Evolutionary conservation across 2,113 vertebrate genomes (phyloP), one percentile per base, ranked within the genome.

Genomic region (Sceloporus tristichus): DNA sequence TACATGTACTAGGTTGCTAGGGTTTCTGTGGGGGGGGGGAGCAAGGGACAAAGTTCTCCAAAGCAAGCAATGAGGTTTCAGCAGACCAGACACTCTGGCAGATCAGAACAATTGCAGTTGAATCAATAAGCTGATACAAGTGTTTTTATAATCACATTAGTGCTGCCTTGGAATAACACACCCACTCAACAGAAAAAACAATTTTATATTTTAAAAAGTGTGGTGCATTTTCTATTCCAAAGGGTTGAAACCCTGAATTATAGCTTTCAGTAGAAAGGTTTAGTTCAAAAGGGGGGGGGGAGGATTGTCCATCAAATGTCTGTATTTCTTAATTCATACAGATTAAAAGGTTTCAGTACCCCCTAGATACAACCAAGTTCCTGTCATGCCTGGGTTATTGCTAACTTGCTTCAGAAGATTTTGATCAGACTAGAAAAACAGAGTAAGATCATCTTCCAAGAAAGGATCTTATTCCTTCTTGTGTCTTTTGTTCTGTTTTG

Each of bases 91-190:
- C 87, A 89, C 85, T 90, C 1, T 0, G 88, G 87, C 86, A 94
- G 91, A 94, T 91, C 90, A 83, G 90, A 86, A 88, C 42, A 88
- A 77, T 92, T 94, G 88, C 87, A 91, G 88, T 90, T 82, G 90
- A 94, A 92, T 92, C 94, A 95, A 92, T 94, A 91, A 94, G 90
- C 94, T 94, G 90, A 94, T 93, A 93, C 86, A 91, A 94, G 85
- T 88, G 88, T 94, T 94, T 94, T 93, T 93, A 93, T 92, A 93
- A 93, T 93, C 93, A 91, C 88, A 91, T 92, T 95, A 94, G 92
- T 80, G 83, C 90, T 90, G 90, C 81, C 92, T 94, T 0, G 87
- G 93, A 94, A 93, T 94, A 94, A 94, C 90, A 93, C 91, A 85
- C 91, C 90, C 94, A 91, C 85, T 94, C 87, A 82, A 88, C 89